A percentile compares a stretch with the other conserved stretches of the same genome.
Evolutionary conservation across 2,113 vertebrate species (phyloP).

Genomic region (Lasiurus borealis): DNA sequence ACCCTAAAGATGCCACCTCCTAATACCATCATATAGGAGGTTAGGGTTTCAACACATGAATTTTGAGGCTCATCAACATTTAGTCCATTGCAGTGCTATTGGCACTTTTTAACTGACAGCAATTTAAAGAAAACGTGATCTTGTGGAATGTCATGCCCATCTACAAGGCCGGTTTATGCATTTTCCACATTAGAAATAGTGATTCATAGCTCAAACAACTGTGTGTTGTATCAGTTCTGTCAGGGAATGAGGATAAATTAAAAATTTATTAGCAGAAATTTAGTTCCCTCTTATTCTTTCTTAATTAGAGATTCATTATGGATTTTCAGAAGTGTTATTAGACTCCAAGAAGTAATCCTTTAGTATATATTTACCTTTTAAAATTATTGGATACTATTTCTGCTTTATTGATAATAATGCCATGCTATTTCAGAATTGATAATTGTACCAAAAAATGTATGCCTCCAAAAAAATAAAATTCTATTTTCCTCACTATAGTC

Average conservation of each 20-base stretch:
- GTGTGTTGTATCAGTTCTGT: background rate
- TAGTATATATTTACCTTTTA: background rate
- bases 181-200: background rate
- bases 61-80: background rate
- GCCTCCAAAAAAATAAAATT: conserved; percentile 13
- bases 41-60: background rate
- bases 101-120: background rate
- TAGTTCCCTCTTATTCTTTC: background rate
- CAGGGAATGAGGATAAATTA: background rate
- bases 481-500: background rate
- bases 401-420: background rate
- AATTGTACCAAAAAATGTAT: background rate
- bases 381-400: background rate
- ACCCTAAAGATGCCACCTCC: background rate
- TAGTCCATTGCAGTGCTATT: background rate
- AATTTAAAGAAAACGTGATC: background rate
- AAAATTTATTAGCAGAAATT: background rate
- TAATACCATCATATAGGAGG: too few relatives aligned
- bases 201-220: background rate
- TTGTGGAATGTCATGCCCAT: background rate
- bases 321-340: conserved; percentile 1
- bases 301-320: background rate
- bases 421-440: background rate
- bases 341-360: background rate
- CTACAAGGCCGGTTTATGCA: background rate